Evolutionary conservation across 2,888 invertebrate genomes (phyloP).

Genomic region (Aelia acuminata): DNA sequence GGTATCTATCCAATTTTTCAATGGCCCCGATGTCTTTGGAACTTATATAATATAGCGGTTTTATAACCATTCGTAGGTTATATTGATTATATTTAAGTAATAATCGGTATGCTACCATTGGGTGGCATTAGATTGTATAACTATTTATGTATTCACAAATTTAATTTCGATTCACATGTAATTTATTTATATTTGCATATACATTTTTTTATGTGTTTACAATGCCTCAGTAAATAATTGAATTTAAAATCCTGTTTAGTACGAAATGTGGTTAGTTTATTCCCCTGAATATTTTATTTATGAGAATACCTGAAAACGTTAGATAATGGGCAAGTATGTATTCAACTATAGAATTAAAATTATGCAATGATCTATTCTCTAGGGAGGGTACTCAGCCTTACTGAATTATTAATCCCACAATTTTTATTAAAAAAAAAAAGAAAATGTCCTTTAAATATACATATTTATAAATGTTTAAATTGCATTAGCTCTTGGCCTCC

Average conservation of each 20-base stretch:
- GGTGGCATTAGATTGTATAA: not conserved
- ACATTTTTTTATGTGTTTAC: not conserved
- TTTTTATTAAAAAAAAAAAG: too few relatives aligned
- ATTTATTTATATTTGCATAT: not conserved
- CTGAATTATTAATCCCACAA: too few relatives aligned
- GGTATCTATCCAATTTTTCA: too few relatives aligned
- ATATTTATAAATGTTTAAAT: too few relatives aligned
- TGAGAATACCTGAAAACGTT: constrained; percentile 21
- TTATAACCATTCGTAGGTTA: not conserved
- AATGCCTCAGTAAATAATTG: not conserved
- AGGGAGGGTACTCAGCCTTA: too few relatives aligned
- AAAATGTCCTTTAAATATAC: too few relatives aligned
- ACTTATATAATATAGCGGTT: not conserved
- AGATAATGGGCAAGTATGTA: constrained; percentile 24
- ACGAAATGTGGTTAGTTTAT: constrained; percentile 42
- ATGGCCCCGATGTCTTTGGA: too few relatives aligned
- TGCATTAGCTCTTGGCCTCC: too few relatives aligned
- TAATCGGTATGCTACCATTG: not conserved
- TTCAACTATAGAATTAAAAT: too few relatives aligned
- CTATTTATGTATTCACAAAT: not conserved
- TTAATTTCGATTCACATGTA: not conserved
- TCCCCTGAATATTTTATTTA: constrained; percentile 44
- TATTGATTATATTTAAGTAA: too few relatives aligned
- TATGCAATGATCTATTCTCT: not conserved
- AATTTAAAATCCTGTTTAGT: not conserved